Conservation (phyloP, 1,140 invertebrate genomes). For the Proales similis region DNA sequence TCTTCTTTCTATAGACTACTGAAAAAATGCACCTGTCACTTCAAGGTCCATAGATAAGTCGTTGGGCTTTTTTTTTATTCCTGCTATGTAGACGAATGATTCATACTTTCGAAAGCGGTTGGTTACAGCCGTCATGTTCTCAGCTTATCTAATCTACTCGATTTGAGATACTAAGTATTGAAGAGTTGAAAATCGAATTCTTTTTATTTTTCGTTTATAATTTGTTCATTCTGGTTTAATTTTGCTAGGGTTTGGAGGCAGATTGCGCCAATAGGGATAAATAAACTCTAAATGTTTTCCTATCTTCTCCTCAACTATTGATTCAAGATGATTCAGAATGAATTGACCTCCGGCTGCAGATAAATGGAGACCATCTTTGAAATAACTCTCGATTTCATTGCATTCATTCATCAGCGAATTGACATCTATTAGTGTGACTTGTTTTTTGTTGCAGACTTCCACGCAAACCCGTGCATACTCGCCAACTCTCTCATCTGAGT, state of each 20-base stretch:
- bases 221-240: constrained; percentile 3
- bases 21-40: too few species aligned
- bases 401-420: constrained; percentile 13
- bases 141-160: too few species aligned
- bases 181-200: too few species aligned
- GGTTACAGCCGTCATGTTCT: too few species aligned
- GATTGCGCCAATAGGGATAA: constrained; percentile 27
- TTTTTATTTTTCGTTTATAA: too few species aligned
- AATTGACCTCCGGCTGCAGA: constrained; percentile 11
- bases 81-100: too few species aligned
- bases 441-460: constrained; percentile 7
- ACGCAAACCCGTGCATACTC: neutral
- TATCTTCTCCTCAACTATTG: constrained; percentile 1
- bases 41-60: too few species aligned
- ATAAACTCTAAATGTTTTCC: constrained; percentile 1
- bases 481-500: constrained; percentile 10
- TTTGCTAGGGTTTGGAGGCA: neutral
- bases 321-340: neutral
- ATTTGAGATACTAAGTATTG: too few species aligned
- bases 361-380: constrained; percentile 23
- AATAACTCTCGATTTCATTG: constrained; percentile 8
- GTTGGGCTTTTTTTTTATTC: too few species aligned
- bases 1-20: too few species aligned
- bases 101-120: too few species aligned
- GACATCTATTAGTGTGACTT: neutral